Conservation (phyloP, 2,797 vertebrate genomes). For the Synanceia verrucosa region DNA sequence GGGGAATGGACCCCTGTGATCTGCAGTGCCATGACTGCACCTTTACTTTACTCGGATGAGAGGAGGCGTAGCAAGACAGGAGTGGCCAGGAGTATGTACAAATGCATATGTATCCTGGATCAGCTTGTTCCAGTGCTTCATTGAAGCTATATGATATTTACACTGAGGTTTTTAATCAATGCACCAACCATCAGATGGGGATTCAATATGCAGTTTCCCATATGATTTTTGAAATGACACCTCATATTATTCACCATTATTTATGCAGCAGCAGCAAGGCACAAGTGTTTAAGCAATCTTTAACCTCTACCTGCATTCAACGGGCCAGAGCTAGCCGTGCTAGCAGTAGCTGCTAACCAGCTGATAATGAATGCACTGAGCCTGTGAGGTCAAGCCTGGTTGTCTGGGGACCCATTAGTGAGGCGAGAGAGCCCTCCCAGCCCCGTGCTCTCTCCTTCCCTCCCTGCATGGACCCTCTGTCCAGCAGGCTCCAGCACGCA, state of each 20-base stretch:
- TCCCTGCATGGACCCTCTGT: constrained; percentile 48
- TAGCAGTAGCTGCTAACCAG: constrained; percentile 62
- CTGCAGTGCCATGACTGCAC: constrained; percentile 21
- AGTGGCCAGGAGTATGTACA: constrained; percentile 24
- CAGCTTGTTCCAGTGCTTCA: too few species aligned
- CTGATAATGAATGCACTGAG: constrained; percentile 76
- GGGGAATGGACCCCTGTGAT: constrained; percentile 44
- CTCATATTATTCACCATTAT: too few species aligned
- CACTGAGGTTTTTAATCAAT: too few species aligned
- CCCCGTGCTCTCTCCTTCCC: constrained; percentile 9
- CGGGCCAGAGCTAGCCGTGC: constrained; percentile 28
- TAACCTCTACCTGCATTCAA: constrained; percentile 52
- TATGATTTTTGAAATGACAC: too few species aligned
- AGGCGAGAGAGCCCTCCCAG: constrained; percentile 52
- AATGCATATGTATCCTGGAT: too few species aligned
- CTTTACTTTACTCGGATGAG: constrained; percentile 22
- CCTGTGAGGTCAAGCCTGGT: constrained; percentile 73
- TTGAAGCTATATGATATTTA: too few species aligned
- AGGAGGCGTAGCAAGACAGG: constrained; percentile 35
- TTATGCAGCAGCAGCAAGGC: background rate
- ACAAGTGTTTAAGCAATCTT: constrained; percentile 17
- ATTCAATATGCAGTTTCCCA: too few species aligned
- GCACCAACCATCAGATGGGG: too few species aligned
- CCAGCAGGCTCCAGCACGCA: constrained; percentile 60
- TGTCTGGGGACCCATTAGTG: constrained; percentile 82